Base-by-base conservation (phyloP, 2,113 vertebrate species). In the Lampris incognitus region DNA sequence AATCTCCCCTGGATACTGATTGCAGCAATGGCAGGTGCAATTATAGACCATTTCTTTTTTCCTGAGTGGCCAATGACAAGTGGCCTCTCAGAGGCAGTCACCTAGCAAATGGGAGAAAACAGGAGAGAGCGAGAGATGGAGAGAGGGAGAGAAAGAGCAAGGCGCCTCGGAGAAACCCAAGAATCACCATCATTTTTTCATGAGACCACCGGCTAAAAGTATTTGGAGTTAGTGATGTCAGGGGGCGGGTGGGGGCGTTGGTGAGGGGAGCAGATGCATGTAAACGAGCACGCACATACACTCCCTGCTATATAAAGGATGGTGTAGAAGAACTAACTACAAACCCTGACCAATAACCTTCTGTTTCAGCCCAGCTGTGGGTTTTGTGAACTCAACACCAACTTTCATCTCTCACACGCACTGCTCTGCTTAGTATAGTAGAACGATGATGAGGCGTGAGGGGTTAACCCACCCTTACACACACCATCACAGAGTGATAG, bases 1-100 rank as follows among this genome's bases (percentile, higher is more conserved):
- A 44, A 66, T 65, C 69, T 51, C 64, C 79, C 51, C 69, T 82
- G 69, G 61, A 68, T 54, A 7, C 69, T 80, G 86, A 88, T 61
- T 66, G 85, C 51, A 70, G 70, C 58, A 51, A 78, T 66, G 69
- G 69, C 67, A 58, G 78, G 42, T 10, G 57, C 76, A 82, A 79
- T 78, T 86, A 85, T 65, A 65, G 48, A 40, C 59, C 39, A 76
- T 76, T 71, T 78, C 67, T 58, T 49, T 41, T 24, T 72, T 72
- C 71, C 63, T 72, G n/a, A 82, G 67, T 54, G 68, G 46, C 54
- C 58, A 54, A 3, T 63, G 78, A 77, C 62, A 65, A 67, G 74
- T 60, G 46, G 63, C 55, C 58, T 77, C 72, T 77, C 58, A 66
- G 37, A 1, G 9, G 56, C 58, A 24, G n/a, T 37, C 57, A 41